phyloP scores from a whole-genome alignment of 2,113 vertebrate genomes.

The Atractosteus spatula region DNA sequence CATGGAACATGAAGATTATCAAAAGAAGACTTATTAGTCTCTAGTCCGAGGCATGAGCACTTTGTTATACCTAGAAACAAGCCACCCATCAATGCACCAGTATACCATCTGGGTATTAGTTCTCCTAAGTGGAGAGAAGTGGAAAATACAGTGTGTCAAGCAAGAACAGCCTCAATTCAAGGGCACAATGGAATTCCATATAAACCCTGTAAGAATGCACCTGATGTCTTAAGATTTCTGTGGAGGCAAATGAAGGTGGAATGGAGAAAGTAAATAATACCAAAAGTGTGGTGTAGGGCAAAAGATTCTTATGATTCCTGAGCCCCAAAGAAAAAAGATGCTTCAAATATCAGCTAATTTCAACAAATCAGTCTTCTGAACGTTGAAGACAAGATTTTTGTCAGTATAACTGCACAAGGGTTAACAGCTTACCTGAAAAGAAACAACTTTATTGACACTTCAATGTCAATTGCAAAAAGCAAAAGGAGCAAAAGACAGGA shows the following conservation, averaged over 20 bases:
- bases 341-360: constrained; percentile 14
- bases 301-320: constrained; percentile 8
- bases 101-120: constrained; percentile 8
- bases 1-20: constrained; percentile 9
- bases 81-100: constrained; percentile 13
- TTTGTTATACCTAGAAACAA: constrained; percentile 1
- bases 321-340: constrained; percentile 15
- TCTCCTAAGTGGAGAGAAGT: constrained; percentile 23
- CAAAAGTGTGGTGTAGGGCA: constrained; percentile 9
- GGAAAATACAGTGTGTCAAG: constrained; percentile 16
- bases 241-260: constrained; percentile 25
- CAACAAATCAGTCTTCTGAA: constrained; percentile 23
- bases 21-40: constrained; percentile 1
- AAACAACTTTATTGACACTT: too few species aligned
- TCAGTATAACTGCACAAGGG: constrained; percentile 20
- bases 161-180: constrained; percentile 18
- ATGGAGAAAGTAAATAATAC: constrained; percentile 13
- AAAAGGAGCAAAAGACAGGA: too few species aligned
- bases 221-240: constrained; percentile 15
- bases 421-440: constrained; percentile 11
- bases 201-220: constrained; percentile 19
- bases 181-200: constrained; percentile 23
- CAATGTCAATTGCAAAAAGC: too few species aligned
- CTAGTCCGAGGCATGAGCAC: constrained; percentile 3
- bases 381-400: constrained; percentile 27